A percentile compares a stretch with the other conserved stretches of the same genome.
Evolutionary conservation across 2,113 vertebrate genomes (phyloP).

Genomic region (Piaya cayana): DNA sequence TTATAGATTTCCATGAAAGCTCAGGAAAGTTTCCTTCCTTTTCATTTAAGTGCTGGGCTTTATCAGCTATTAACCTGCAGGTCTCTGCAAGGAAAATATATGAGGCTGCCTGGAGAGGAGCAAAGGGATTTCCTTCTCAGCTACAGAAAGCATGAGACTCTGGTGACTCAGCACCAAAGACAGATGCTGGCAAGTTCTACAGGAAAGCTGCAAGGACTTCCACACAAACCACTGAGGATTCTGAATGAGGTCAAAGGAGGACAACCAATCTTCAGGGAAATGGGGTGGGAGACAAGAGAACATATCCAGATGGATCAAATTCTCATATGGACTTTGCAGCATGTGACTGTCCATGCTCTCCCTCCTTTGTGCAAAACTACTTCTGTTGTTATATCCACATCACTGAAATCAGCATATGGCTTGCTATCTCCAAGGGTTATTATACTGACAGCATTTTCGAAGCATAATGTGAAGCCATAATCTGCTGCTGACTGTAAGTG

Average conservation of each 20-base stretch:
- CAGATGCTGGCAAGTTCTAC: not conserved
- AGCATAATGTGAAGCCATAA: not conserved
- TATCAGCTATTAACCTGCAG: not conserved
- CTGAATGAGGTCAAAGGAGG: not conserved
- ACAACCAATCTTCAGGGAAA: not conserved
- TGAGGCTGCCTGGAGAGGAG: not conserved
- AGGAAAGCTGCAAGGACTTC: not conserved
- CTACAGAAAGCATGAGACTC: not conserved
- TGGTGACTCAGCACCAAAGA: not conserved
- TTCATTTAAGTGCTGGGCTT: not conserved
- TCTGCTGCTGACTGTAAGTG: conserved; percentile 25
- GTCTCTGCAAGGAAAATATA: not conserved
- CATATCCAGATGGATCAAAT: not conserved
- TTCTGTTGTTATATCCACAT: not conserved
- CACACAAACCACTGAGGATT: not conserved
- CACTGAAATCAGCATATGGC: conserved; percentile 49
- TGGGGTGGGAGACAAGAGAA: not conserved
- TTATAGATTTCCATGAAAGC: not conserved
- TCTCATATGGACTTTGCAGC: not conserved
- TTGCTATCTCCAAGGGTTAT: conserved; percentile 44
- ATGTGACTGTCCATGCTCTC: not conserved
- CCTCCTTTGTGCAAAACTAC: not conserved
- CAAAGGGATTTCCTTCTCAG: not conserved
- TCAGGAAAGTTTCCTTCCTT: not conserved
- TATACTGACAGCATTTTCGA: conserved; percentile 32